Evolutionary conservation across 2,797 vertebrate species (phyloP).

Genomic region (Sandelia bainsii): DNA sequence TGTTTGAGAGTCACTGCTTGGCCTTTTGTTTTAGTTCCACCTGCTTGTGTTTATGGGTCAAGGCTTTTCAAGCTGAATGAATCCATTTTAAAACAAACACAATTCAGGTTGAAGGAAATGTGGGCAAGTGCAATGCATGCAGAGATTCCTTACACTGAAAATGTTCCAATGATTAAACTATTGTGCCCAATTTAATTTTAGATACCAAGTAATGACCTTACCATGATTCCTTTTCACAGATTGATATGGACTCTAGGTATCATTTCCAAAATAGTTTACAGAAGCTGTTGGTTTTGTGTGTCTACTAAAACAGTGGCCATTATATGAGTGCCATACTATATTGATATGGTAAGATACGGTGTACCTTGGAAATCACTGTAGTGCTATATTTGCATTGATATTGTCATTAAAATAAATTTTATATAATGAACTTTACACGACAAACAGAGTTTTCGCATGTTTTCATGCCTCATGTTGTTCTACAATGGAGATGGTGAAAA

Average conservation of each 20-base stretch:
- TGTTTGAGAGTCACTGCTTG: conserved; percentile 79
- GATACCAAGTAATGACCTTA: conserved; percentile 80
- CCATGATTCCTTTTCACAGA: conserved; percentile 78
- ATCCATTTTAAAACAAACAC: conserved; percentile 74
- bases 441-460: conserved; percentile 70
- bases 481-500: conserved; percentile 14
- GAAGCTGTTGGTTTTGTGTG: conserved; percentile 87
- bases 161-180: conserved; percentile 69
- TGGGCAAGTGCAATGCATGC: conserved; percentile 89
- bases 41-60: conserved; percentile 68
- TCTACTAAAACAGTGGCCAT: conserved; percentile 89
- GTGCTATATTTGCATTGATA: conserved; percentile 92
- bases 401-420: conserved; percentile 91
- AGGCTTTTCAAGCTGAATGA: conserved; percentile 49
- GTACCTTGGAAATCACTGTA: conserved; percentile 90
- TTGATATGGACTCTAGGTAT: conserved; percentile 77
- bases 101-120: conserved; percentile 73
- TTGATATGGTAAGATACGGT: conserved; percentile 90
- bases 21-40: conserved; percentile 69
- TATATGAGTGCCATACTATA: conserved; percentile 90
- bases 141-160: conserved; percentile 82
- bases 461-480: conserved; percentile 42
- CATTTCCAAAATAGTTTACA: conserved; percentile 86
- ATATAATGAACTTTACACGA: conserved; percentile 90
- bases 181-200: conserved; percentile 81